Evolutionary conservation across 2,113 vertebrate genomes (phyloP).

Genomic region (Vidua chalybeata): DNA sequence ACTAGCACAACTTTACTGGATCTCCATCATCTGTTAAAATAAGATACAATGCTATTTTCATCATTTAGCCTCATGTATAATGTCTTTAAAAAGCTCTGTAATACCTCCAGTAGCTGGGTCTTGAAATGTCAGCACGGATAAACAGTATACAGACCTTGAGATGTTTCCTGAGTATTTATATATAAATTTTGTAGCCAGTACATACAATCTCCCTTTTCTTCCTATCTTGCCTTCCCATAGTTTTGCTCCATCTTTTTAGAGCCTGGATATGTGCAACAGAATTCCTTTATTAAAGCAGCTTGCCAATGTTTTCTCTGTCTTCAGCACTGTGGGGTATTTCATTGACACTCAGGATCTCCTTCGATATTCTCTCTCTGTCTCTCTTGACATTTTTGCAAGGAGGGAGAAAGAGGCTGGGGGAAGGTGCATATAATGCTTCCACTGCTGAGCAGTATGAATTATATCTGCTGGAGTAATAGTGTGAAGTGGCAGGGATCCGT

Average conservation of each 20-base stretch:
- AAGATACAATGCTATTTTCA: background rate
- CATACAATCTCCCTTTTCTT: background rate
- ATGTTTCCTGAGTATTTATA: background rate
- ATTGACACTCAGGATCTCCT: constrained; percentile 70
- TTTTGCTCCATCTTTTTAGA: constrained; percentile 46
- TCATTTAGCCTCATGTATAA: background rate
- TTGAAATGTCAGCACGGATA: background rate
- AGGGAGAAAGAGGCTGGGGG: constrained; percentile 47
- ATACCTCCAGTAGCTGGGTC: background rate
- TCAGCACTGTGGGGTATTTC: constrained; percentile 62
- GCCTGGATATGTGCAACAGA: background rate
- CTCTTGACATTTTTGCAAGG: constrained; percentile 62
- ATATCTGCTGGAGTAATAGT: constrained; percentile 67
- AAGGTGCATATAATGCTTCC: constrained; percentile 56
- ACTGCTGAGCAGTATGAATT: constrained; percentile 68
- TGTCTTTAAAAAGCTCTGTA: background rate
- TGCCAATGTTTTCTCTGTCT: constrained; percentile 68
- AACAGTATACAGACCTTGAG: background rate
- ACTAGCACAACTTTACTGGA: background rate
- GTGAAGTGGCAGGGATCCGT: constrained; percentile 68
- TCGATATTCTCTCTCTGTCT: constrained; percentile 65
- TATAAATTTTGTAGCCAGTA: background rate
- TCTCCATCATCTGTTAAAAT: background rate
- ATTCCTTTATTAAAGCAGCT: constrained; percentile 66
- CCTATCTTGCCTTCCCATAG: background rate